A percentile compares a stretch with the other conserved stretches of the same genome.
Conservation (phyloP, 2,888 invertebrate genomes). For the Creontiades dilutus region DNA sequence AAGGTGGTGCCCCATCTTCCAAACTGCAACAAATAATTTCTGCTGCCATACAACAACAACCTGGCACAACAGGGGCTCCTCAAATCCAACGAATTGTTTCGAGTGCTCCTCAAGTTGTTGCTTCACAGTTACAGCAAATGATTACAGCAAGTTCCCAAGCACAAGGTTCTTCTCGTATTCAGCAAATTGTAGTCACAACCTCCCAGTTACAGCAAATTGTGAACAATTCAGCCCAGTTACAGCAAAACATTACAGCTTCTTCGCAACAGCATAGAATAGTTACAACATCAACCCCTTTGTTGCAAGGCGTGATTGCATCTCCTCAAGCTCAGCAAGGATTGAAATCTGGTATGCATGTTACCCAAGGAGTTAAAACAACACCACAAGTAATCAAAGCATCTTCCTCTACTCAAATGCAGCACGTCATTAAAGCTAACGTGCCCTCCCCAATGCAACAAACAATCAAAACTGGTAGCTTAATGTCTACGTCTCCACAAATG, state of each 20-base stretch:
- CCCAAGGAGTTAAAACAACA: slow-evolving; percentile 23
- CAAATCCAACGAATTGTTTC: slow-evolving; percentile 43
- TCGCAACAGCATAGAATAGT: slow-evolving; percentile 15
- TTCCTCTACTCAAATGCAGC: slow-evolving; percentile 4
- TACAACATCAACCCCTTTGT: slow-evolving; percentile 38
- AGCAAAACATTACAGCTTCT: slow-evolving; percentile 35
- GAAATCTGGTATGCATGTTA: not conserved
- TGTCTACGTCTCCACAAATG: not conserved
- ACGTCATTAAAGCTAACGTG: slow-evolving; percentile 1
- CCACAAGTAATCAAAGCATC: not conserved
- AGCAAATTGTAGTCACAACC: slow-evolving; percentile 33
- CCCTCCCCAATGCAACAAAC: slow-evolving; percentile 19
- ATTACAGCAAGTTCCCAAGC: slow-evolving; percentile 45
- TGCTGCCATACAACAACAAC: slow-evolving; percentile 54
- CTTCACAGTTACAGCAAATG: slow-evolving; percentile 62
- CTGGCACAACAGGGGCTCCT: not conserved
- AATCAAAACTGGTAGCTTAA: not conserved
- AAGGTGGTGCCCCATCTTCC: slow-evolving; percentile 42
- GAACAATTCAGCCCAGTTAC: slow-evolving; percentile 47
- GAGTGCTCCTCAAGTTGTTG: not conserved
- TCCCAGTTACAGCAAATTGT: slow-evolving; percentile 53
- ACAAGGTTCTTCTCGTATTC: slow-evolving; percentile 7
- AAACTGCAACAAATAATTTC: slow-evolving; percentile 62
- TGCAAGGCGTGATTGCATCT: slow-evolving; percentile 52
- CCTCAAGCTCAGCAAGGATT: slow-evolving; percentile 33